Conservation (phyloP, 2,113 vertebrate species). For the Leptobrachium ailaonicum region DNA sequence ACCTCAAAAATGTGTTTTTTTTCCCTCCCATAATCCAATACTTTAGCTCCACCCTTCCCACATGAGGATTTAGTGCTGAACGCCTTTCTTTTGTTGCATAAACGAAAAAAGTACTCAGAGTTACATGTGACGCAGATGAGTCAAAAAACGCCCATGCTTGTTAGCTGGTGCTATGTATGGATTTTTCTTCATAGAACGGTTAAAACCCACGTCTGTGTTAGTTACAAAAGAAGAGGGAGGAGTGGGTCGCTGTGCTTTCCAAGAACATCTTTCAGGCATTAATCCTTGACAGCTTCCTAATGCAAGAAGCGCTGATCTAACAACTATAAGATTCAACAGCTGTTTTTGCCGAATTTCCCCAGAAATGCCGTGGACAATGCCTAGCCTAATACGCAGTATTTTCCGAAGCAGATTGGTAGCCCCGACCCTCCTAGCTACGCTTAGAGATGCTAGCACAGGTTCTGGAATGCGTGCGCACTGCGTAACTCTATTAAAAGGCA, state of each 20-base stretch:
- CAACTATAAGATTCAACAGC: conserved; percentile 25
- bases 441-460: not conserved
- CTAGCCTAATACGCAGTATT: conserved; percentile 20
- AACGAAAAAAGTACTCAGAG: conserved; percentile 26
- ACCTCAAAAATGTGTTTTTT: conserved; percentile 32
- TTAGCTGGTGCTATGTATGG: not conserved
- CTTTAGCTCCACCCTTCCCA: conserved; percentile 18
- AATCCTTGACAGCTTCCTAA: conserved; percentile 10
- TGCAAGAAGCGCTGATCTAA: conserved; percentile 11
- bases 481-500: not conserved
- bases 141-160: not conserved
- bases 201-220: not conserved
- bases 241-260: conserved; percentile 14
- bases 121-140: not conserved
- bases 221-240: conserved; percentile 9
- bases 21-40: conserved; percentile 23
- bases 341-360: conserved; percentile 7
- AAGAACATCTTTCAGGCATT: conserved; percentile 31
- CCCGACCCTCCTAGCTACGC: not conserved
- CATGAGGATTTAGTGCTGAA: conserved; percentile 18
- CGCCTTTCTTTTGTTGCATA: conserved; percentile 43
- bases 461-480: not conserved
- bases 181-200: not conserved
- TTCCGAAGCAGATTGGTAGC: not conserved
- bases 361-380: not conserved